Evolutionary conservation across 2,888 invertebrate genomes (phyloP), one percentile per base, ranked within the genome.

Genomic region (Drosophila kokeensis): DNA sequence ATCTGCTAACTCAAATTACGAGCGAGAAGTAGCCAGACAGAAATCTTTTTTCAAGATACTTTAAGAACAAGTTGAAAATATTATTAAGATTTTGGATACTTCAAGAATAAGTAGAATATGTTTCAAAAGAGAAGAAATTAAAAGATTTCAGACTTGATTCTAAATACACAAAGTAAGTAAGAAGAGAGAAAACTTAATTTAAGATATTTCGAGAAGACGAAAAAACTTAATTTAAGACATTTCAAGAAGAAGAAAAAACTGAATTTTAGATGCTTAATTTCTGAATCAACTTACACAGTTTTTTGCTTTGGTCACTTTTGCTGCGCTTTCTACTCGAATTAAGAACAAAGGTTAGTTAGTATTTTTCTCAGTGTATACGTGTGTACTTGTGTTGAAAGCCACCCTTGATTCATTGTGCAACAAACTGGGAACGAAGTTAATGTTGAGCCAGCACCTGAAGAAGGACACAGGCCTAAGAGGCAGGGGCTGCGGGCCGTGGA

Each of bases 381-480:
- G 15, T 24, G 45, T 45, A 15, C 24, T 45, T 45, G 45, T 24
- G 8, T 45, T 15, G 45, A 24, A 45, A 24, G 45, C 45, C 45
- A 24, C 1, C 32, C 27, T 48, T 21, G 59, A 49, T 45, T 45
- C 70, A 55, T n/a, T 34, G 36, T 58, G 50, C 48, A 52, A 59
- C 32, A 68, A 59, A 63, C 69, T 53, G 66, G 40, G 65, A 70
- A 55, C 64, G 67, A 72, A 70, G 70, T 50, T 64, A 61, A 49
- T 62, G 30, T 62, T 40, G 55, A 53, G 50, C 27, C 61, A 57
- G 61, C 67, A 70, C 72, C 69, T 77, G 61, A 61, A 61, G 27
- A 4, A 11, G 30, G 18, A 38, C 32, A 0, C 15, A 27, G 1
- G 10, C 4, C 2, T 24, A 13, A 34, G 8, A 18, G 32, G 8